phyloP scores from a whole-genome alignment of 1,140 invertebrate species.

The Metopolophium dirhodum region DNA sequence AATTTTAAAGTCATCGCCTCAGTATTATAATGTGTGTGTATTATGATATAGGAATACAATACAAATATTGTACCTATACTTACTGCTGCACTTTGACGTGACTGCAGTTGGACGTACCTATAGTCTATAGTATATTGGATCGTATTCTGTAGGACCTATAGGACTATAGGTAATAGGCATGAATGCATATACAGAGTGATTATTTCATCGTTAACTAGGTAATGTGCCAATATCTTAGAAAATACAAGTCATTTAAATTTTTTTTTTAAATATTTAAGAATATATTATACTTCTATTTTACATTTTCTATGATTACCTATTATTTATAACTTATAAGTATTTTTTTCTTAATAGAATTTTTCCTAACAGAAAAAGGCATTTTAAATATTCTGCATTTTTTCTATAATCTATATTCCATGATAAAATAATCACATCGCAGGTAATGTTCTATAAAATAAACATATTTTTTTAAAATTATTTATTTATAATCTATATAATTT shows the following conservation, averaged over 20 bases:
- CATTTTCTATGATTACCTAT: neutral
- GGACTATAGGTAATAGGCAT: no score
- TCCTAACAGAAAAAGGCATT: neutral
- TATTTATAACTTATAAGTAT: no score
- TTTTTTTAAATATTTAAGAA: neutral
- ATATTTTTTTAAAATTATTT: neutral
- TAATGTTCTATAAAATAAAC: neutral
- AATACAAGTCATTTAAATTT: no score
- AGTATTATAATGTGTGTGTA: no score
- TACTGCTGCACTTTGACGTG: neutral
- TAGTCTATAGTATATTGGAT: neutral
- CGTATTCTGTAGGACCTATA: neutral
- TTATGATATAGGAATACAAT: neutral
- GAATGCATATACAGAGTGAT: neutral
- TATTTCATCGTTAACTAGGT: neutral
- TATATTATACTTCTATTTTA: neutral
- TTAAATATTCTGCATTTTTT: neutral
- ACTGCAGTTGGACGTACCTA: neutral
- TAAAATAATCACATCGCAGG: no score
- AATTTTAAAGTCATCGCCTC: slow-evolving; percentile 12
- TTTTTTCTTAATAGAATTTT: no score
- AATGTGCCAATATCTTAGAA: no score
- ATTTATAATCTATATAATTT: neutral
- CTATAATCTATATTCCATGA: neutral
- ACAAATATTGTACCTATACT: neutral